Conservation (phyloP, 2,888 invertebrate species). For the Cepaea hortensis region DNA sequence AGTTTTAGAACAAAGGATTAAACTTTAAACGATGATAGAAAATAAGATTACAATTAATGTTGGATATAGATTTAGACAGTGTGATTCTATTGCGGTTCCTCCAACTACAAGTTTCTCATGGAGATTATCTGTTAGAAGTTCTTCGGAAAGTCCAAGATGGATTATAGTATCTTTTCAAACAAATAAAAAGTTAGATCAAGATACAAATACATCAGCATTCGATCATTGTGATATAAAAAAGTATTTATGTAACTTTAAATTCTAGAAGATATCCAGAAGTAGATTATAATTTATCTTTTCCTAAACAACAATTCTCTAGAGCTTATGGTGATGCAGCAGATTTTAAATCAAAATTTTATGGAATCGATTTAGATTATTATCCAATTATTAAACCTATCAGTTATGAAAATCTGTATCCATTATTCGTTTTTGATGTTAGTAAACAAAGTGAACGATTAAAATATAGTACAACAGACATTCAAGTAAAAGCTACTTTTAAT, state of each 20-base stretch:
- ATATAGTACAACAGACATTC: constrained; percentile 1
- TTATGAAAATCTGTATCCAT: constrained; percentile 6
- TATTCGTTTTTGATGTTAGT: constrained; percentile 26
- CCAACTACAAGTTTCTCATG: constrained; percentile 3
- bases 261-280: not conserved
- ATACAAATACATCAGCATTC: constrained; percentile 5
- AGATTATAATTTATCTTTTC: constrained; percentile 9
- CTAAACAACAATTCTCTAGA: not conserved
- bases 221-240: constrained; percentile 4
- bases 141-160: constrained; percentile 25
- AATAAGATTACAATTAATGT: not conserved
- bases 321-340: not conserved
- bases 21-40: not conserved
- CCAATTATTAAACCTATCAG: not conserved
- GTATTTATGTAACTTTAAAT: constrained; percentile 24
- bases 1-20: not conserved
- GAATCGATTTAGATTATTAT: not conserved
- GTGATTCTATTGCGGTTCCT: not conserved
- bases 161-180: constrained; percentile 31
- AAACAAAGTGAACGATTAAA: constrained; percentile 21
- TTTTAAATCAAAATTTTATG: constrained; percentile 20
- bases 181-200: not conserved
- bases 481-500: not conserved
- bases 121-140: not conserved
- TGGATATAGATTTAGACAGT: not conserved